Conservation (phyloP, 2,888 invertebrate species). For the Leptopilina myrica region DNA sequence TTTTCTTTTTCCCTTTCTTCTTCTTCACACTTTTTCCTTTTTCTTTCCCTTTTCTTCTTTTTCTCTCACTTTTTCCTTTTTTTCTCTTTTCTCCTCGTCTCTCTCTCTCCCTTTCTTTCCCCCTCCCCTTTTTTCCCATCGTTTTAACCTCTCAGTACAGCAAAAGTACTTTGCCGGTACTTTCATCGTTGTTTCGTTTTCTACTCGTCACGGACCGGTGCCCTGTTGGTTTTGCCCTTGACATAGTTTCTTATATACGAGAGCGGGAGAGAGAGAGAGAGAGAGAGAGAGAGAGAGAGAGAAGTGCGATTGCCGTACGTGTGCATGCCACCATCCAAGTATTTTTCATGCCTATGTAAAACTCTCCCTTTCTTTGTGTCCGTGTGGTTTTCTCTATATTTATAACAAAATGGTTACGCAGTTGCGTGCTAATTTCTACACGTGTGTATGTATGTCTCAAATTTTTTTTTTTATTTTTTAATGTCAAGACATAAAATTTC, state of each 20-base stretch:
- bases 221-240: constrained; percentile 72
- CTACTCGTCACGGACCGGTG: constrained; percentile 72
- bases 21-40: too few relatives aligned
- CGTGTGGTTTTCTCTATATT: constrained; percentile 2
- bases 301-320: not conserved
- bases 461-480: not conserved
- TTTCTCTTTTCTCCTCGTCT: not conserved
- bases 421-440: not conserved
- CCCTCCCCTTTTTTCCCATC: too few relatives aligned
- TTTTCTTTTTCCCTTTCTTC: too few relatives aligned
- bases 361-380: not conserved
- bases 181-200: constrained; percentile 63
- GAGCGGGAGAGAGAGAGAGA: constrained; percentile 41
- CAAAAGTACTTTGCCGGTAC: constrained; percentile 45
- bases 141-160: not conserved
- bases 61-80: too few relatives aligned
- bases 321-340: constrained; percentile 37
- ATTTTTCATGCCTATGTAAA: constrained; percentile 29
- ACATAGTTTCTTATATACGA: constrained; percentile 71
- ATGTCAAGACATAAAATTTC: constrained; percentile 3
- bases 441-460: not conserved
- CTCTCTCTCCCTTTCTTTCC: too few relatives aligned
- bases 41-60: too few relatives aligned
- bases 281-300: constrained; percentile 43
- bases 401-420: not conserved